A percentile compares a stretch with the other conserved stretches of the same genome.
Conservation (phyloP, 2,113 vertebrate species). For the Burhinus bistriatus region DNA sequence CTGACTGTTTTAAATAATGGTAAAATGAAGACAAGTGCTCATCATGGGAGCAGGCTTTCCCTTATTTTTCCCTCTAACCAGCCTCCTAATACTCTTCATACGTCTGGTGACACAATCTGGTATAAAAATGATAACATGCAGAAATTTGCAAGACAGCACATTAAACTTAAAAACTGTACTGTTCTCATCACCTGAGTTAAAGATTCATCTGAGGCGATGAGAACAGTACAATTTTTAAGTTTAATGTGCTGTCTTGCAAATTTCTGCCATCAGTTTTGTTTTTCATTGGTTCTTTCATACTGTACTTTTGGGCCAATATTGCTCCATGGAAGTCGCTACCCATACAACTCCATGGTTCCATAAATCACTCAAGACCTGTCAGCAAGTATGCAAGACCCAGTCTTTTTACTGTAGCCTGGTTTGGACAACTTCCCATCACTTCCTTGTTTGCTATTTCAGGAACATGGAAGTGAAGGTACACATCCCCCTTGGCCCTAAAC, state of each 20-base stretch:
- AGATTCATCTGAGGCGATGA: not conserved
- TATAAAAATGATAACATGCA: not conserved
- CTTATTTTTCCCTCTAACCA: not conserved
- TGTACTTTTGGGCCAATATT: not conserved
- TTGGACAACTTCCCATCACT: not conserved
- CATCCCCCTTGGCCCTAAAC: not conserved
- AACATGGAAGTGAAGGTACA: not conserved
- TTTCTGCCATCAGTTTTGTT: not conserved
- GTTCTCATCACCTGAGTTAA: not conserved
- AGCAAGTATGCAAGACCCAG: accelerated
- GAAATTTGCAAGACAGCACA: not conserved
- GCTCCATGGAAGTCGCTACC: accelerated
- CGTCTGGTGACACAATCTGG: not conserved
- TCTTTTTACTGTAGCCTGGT: not conserved
- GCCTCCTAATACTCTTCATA: not conserved
- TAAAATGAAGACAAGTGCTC: not conserved
- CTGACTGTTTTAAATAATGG: not conserved
- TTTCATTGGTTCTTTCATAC: not conserved
- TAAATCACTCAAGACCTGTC: not conserved
- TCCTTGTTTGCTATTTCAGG: not conserved
- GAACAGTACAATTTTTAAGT: too few relatives aligned
- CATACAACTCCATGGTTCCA: not conserved
- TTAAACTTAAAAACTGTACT: not conserved
- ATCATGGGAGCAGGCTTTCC: not conserved
- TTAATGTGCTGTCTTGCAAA: too few relatives aligned